These are phyloP conservation scores for Myiotriccus ornatus DNA, from an alignment of 2,797 vertebrate species.

Conservation along the genomic window DNA sequence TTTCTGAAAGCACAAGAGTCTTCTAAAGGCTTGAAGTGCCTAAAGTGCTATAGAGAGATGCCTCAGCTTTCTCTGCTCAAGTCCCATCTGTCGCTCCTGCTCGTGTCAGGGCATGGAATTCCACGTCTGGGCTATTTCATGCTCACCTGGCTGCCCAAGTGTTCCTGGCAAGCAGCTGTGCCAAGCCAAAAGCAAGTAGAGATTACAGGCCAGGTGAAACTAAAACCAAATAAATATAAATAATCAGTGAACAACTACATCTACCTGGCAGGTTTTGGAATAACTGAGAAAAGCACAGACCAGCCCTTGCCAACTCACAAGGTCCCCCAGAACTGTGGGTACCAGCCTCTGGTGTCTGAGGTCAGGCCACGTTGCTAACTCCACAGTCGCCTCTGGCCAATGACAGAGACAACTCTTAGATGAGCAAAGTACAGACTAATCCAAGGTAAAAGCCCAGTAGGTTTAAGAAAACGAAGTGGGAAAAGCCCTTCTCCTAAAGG, in stretches of 20 bases:
- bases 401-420: background rate
- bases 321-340: background rate
- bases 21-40: too few relatives aligned
- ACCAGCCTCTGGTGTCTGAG: rapidly evolving
- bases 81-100: background rate
- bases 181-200: background rate
- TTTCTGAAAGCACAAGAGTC: background rate
- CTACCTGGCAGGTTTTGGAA: background rate
- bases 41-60: background rate
- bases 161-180: background rate
- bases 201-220: background rate
- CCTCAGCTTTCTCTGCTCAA: background rate
- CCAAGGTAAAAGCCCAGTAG: background rate
- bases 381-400: rapidly evolving
- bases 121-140: background rate
- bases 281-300: background rate
- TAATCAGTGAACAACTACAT: background rate
- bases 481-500: background rate
- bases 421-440: background rate
- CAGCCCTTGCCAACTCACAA: background rate
- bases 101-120: background rate
- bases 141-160: background rate
- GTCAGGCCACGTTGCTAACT: background rate
- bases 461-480: background rate
- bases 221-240: background rate